phyloP scores from a whole-genome alignment of 2,113 vertebrate genomes.

The Bettongia penicillata region DNA sequence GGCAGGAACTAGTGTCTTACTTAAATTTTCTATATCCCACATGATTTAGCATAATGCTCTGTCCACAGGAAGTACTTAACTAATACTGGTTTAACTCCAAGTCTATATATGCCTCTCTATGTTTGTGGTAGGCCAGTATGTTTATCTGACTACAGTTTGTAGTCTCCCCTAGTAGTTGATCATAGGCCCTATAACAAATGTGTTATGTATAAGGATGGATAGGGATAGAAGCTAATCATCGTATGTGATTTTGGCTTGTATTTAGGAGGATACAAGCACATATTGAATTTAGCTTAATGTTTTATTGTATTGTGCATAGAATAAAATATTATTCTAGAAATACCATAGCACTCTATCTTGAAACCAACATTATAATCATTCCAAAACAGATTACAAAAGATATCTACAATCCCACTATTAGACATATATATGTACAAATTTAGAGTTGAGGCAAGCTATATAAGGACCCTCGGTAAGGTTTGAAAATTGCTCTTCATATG shows the following conservation, averaged over 20 bases:
- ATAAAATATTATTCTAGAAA: neutral
- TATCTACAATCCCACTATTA: neutral
- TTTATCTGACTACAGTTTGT: neutral
- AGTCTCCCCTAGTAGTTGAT: neutral
- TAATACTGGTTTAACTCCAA: too few species aligned
- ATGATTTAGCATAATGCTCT: neutral
- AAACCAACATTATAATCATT: neutral
- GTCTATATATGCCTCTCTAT: neutral
- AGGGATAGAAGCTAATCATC: neutral
- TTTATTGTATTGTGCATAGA: neutral
- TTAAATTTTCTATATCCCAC: neutral
- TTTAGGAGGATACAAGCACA: neutral
- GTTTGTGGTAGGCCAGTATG: neutral
- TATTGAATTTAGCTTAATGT: neutral
- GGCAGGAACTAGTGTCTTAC: too few species aligned
- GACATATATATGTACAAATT: neutral
- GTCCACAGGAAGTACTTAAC: neutral
- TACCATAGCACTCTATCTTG: neutral
- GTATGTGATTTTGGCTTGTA: neutral
- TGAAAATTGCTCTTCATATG: neutral
- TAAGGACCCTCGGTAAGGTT: neutral
- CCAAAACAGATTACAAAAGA: neutral
- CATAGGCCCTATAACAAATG: neutral
- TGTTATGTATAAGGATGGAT: neutral
- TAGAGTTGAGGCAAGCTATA: neutral